phyloP scores from a whole-genome alignment of 92 coral and sea anemone genomes.

The Phymanthus crucifer region DNA sequence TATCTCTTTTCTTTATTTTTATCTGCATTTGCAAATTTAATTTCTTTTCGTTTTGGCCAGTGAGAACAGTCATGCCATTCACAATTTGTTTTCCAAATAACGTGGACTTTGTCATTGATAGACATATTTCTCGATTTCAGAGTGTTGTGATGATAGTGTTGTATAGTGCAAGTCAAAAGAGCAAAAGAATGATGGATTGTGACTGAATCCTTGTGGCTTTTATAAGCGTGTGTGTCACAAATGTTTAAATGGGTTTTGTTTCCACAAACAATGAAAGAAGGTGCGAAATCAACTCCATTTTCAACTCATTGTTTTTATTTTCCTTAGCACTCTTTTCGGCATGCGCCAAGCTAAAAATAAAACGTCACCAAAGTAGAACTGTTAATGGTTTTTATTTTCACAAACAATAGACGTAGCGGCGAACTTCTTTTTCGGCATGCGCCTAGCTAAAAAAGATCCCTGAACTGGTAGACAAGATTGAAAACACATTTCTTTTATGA shows the following conservation, averaged over 20 bases:
- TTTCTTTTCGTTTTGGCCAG: slow-evolving; percentile 48
- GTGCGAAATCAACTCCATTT: no score
- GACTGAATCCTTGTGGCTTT: not conserved
- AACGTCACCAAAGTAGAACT: not conserved
- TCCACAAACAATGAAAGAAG: not conserved
- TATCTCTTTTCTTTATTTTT: not conserved
- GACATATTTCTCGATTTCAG: slow-evolving; percentile 33
- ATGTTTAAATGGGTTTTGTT: not conserved
- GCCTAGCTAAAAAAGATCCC: no score
- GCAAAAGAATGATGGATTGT: not conserved
- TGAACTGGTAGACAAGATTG: no score
- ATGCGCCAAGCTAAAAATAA: no score
- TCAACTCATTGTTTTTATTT: no score
- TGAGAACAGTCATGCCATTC: slow-evolving; percentile 45
- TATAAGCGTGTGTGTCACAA: not conserved
- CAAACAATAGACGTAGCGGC: not conserved
- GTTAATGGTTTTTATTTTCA: not conserved
- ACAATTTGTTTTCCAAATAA: slow-evolving; percentile 57
- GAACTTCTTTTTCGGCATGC: no score
- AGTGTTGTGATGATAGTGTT: not conserved
- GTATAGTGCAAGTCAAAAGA: not conserved
- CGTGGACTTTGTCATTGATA: slow-evolving; percentile 33
- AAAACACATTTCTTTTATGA: no score
- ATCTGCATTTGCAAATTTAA: slow-evolving; percentile 22
- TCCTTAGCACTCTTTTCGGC: no score